Evolutionary conservation across 2,113 vertebrate species (phyloP).

Genomic region (Stigmatopora argus): DNA sequence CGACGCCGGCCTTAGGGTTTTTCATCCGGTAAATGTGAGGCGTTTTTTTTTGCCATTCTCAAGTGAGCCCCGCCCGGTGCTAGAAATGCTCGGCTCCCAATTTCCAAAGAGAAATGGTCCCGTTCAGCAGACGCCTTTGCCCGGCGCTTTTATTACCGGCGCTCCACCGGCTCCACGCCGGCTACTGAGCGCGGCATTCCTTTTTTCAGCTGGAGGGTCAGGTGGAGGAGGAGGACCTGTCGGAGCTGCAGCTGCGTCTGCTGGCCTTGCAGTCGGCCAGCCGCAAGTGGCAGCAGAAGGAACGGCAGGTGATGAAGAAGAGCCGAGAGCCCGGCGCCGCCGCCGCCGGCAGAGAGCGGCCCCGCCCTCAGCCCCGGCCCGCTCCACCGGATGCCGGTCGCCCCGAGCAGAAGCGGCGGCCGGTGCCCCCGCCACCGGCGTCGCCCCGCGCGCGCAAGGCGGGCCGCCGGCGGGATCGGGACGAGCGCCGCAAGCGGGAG

Average conservation of each 20-base stretch:
- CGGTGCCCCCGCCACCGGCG: conserved; percentile 85
- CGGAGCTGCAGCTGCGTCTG: conserved; percentile 91
- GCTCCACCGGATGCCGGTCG: conserved; percentile 21
- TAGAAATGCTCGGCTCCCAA: too few species aligned
- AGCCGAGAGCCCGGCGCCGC: conserved; percentile 85
- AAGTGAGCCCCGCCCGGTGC: too few species aligned
- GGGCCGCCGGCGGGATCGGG: conserved; percentile 84
- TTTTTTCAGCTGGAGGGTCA: conserved; percentile 16
- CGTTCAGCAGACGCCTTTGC: too few species aligned
- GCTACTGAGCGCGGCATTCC: too few species aligned
- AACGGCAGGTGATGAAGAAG: conserved; percentile 93
- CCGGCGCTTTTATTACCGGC: too few species aligned
- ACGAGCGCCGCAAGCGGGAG: conserved; percentile 88
- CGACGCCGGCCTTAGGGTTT: too few species aligned
- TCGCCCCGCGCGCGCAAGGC: conserved; percentile 82
- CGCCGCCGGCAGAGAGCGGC: conserved; percentile 63
- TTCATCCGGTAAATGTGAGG: too few species aligned
- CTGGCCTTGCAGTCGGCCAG: conserved; percentile 96
- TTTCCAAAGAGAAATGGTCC: too few species aligned
- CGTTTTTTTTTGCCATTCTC: too few species aligned
- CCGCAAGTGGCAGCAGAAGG: conserved; percentile 97
- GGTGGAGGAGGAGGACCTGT: conserved; percentile 93
- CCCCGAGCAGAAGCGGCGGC: conserved; percentile 64
- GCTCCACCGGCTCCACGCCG: too few species aligned
- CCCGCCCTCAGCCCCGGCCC: conserved; percentile 80